phyloP scores from a whole-genome alignment of 2,797 vertebrate species.

The Halcyon smyrnensis region DNA sequence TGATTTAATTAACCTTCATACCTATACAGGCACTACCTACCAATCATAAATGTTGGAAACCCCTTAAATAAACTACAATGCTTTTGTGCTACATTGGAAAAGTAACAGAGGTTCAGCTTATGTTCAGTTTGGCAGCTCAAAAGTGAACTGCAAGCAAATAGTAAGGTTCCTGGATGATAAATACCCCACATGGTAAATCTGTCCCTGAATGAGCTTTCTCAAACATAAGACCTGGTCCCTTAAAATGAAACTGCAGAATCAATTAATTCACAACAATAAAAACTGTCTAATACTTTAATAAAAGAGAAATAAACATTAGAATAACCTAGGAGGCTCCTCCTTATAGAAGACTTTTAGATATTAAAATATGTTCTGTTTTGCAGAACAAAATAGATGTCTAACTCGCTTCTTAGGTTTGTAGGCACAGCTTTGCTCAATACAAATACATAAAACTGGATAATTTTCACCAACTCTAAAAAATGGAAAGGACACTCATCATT shows the following conservation, averaged over 20 bases:
- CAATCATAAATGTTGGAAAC: not conserved
- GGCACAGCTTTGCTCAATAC: not conserved
- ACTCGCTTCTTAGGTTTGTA: not conserved
- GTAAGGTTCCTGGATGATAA: not conserved
- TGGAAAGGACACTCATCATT: not conserved
- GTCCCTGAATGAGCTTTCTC: not conserved
- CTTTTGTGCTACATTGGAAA: not conserved
- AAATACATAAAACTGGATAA: not conserved
- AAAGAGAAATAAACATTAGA: not conserved
- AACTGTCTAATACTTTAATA: not conserved
- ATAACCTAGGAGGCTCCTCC: not conserved
- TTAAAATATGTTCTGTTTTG: not conserved
- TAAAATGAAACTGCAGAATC: not conserved
- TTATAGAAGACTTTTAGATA: not conserved
- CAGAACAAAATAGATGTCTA: not conserved
- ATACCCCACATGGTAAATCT: not conserved
- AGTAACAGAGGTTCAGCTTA: not conserved
- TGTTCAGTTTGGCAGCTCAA: not conserved
- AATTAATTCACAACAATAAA: not conserved
- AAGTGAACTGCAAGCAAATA: not conserved
- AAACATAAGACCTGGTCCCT: not conserved
- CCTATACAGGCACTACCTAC: conserved; percentile 5
- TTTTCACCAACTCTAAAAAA: not conserved
- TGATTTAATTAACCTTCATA: conserved; percentile 74
- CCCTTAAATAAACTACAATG: not conserved